Evolutionary conservation across 2,797 vertebrate species (phyloP).

Genomic region (Lemur catta): DNA sequence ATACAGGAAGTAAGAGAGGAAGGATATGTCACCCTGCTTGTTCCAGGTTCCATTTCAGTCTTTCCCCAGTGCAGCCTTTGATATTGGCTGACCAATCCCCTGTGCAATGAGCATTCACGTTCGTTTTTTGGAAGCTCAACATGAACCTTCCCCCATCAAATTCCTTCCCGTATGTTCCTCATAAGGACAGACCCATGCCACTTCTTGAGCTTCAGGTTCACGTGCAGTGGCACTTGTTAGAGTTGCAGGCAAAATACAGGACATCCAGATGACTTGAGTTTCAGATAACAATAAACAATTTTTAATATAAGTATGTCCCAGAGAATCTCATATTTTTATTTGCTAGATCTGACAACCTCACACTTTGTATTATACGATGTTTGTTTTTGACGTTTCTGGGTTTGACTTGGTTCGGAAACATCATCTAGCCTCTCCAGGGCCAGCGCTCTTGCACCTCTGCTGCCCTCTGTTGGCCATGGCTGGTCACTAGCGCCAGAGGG

Average conservation of each 20-base stretch:
- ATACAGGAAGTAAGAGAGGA: neutral
- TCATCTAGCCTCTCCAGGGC: neutral
- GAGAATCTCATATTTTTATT: neutral
- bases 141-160: neutral
- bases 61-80: neutral
- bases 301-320: neutral
- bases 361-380: neutral
- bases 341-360: neutral
- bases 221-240: neutral
- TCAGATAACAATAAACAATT: neutral
- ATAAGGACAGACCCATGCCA: neutral
- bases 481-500: neutral
- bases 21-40: neutral
- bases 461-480: conserved; percentile 28
- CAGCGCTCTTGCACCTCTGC: neutral
- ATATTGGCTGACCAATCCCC: neutral
- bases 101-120: neutral
- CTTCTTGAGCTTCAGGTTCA: neutral
- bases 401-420: neutral
- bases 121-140: neutral
- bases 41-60: neutral
- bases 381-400: neutral
- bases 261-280: neutral
- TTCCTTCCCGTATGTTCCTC: neutral
- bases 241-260: neutral